Evolutionary conservation across 2,113 vertebrate genomes (phyloP).

Genomic region (Setophaga petechia): DNA sequence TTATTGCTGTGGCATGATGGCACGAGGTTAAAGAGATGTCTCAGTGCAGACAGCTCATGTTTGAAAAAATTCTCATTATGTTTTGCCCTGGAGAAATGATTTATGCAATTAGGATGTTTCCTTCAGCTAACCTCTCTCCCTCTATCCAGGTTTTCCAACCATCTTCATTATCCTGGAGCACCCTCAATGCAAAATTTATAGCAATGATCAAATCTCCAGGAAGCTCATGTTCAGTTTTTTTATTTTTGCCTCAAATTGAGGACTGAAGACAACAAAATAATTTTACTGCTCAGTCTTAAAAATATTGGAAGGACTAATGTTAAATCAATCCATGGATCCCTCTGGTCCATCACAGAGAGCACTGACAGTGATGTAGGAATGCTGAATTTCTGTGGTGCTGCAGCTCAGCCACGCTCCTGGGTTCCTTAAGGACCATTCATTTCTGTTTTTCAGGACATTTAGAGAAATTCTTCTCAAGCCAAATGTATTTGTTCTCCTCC

Average conservation of each 20-base stretch:
- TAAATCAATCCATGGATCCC: neutral
- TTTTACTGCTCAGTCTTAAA: neutral
- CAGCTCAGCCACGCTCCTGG: neutral
- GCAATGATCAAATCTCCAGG: neutral
- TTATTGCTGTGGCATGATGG: neutral
- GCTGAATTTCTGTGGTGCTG: neutral
- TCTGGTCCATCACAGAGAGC: neutral
- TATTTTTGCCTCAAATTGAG: neutral
- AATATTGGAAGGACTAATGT: neutral
- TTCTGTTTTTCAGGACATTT: neutral
- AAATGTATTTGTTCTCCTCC: neutral
- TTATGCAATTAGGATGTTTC: conserved; percentile 2
- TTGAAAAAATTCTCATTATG: conserved; percentile 37
- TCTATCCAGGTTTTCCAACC: neutral
- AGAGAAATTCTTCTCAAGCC: neutral
- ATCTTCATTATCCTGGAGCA: neutral
- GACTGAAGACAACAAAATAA: neutral
- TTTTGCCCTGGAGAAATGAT: conserved; percentile 26
- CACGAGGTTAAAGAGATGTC: neutral
- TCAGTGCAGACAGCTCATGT: conserved; percentile 16
- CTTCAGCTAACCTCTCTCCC: neutral
- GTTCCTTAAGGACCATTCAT: neutral
- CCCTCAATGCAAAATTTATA: neutral
- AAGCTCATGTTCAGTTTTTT: neutral
- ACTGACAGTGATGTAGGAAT: accelerated